Evolutionary conservation across 1,140 invertebrate genomes (phyloP).

Genomic region (Trachymyrmex cornetzi): DNA sequence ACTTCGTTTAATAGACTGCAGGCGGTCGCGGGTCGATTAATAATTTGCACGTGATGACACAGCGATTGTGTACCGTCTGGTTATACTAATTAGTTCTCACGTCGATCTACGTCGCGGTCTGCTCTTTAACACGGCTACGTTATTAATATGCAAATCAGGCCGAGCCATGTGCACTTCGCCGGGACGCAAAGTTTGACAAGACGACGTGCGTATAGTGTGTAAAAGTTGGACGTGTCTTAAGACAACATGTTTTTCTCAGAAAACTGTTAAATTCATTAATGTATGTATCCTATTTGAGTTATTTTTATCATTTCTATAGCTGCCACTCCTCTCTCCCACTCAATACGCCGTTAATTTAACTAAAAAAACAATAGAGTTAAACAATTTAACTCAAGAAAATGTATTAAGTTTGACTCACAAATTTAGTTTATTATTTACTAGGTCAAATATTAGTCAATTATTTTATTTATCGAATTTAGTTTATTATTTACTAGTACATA

Average conservation of each 20-base stretch:
- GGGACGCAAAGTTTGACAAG: conserved; percentile 2
- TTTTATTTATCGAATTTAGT: too few species aligned
- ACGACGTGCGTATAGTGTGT: neutral
- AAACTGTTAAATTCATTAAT: too few species aligned
- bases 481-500: too few species aligned
- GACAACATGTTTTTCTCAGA: neutral
- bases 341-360: too few species aligned
- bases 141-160: conserved; percentile 50
- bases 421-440: too few species aligned
- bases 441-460: too few species aligned
- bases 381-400: too few species aligned
- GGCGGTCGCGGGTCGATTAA: conserved; percentile 27
- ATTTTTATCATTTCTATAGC: too few species aligned
- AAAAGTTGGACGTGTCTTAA: neutral
- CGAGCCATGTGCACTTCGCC: conserved; percentile 8
- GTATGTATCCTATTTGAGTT: too few species aligned
- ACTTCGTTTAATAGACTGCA: conserved; percentile 36
- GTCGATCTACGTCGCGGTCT: neutral
- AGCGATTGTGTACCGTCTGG: conserved; percentile 50
- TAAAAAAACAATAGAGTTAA: too few species aligned
- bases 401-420: too few species aligned
- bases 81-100: conserved; percentile 57
- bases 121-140: conserved; percentile 35
- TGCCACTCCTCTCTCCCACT: too few species aligned
- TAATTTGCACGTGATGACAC: conserved; percentile 48